phyloP scores from a whole-genome alignment of 2,888 invertebrate species.

The Cheiracanthium punctorium region DNA sequence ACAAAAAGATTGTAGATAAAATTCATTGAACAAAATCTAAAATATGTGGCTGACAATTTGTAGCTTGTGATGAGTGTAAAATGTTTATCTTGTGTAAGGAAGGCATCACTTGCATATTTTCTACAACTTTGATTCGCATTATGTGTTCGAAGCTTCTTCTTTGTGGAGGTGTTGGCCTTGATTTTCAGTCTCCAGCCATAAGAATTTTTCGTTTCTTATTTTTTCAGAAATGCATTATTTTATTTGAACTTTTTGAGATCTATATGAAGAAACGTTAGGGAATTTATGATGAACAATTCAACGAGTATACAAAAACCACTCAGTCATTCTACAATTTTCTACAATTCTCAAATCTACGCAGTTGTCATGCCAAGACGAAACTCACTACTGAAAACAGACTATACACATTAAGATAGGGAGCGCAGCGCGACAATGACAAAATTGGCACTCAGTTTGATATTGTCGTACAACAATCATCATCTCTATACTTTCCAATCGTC shows the following conservation, averaged over 20 bases:
- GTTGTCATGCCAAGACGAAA: conserved; percentile 57
- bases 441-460: conserved; percentile 70
- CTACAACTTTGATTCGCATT: not conserved
- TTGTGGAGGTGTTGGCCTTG: not conserved
- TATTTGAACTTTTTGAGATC: conserved; percentile 21
- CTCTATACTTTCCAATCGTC: not conserved
- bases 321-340: conserved; percentile 57
- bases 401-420: conserved; percentile 67
- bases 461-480: conserved; percentile 55
- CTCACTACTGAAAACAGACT: conserved; percentile 69
- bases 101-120: not conserved
- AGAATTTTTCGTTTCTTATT: too few relatives aligned
- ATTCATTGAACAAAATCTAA: not conserved
- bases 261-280: conserved; percentile 61
- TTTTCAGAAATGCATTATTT: not conserved
- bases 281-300: conserved; percentile 61
- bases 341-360: conserved; percentile 63
- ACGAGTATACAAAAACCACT: conserved; percentile 60
- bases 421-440: conserved; percentile 65
- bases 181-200: conserved; percentile 39
- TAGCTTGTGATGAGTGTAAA: not conserved
- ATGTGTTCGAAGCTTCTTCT: conserved; percentile 12
- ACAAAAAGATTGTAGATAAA: too few relatives aligned
- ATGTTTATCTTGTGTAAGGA: not conserved
- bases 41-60: not conserved